A percentile compares a stretch with the other conserved stretches of the same genome.
These are phyloP conservation scores for Vidua chalybeata DNA, from an alignment of 2,113 vertebrate genomes.

Conservation along the genomic window DNA sequence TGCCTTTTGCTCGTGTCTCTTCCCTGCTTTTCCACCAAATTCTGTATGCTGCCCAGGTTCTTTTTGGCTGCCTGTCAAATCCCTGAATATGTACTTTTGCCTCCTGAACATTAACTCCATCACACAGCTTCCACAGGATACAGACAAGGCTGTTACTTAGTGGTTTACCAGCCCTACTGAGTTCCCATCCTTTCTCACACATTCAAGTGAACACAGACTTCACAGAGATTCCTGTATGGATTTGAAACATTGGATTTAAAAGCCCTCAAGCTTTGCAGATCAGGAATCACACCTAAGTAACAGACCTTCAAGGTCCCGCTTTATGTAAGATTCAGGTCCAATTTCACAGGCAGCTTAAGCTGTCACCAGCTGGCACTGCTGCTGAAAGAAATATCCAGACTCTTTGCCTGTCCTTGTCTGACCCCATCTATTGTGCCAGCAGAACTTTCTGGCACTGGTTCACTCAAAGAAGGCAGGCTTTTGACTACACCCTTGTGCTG, in stretches of 20 bases:
- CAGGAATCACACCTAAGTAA: not conserved
- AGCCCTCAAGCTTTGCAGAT: not conserved
- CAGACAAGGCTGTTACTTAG: fast-evolving
- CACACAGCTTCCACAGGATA: not conserved
- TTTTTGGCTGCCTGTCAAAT: not conserved
- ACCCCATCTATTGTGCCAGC: not conserved
- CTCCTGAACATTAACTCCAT: not conserved
- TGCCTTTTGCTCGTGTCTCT: not conserved
- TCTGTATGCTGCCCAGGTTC: not conserved
- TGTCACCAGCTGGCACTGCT: not conserved
- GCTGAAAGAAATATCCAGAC: not conserved
- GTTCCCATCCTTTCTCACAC: not conserved
- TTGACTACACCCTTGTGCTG: not conserved
- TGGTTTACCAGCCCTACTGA: not conserved
- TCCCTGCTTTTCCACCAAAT: not conserved
- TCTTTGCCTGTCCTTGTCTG: not conserved
- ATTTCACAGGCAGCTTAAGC: not conserved
- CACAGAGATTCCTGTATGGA: not conserved
- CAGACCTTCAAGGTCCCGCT: not conserved
- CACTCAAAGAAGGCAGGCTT: not conserved
- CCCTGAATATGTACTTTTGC: not conserved
- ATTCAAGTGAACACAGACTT: not conserved
- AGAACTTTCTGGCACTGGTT: not conserved
- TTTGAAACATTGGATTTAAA: not conserved
- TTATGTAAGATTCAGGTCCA: not conserved